Conservation (phyloP, 2,113 vertebrate species). For the Lethenteron camtschaticum region DNA sequence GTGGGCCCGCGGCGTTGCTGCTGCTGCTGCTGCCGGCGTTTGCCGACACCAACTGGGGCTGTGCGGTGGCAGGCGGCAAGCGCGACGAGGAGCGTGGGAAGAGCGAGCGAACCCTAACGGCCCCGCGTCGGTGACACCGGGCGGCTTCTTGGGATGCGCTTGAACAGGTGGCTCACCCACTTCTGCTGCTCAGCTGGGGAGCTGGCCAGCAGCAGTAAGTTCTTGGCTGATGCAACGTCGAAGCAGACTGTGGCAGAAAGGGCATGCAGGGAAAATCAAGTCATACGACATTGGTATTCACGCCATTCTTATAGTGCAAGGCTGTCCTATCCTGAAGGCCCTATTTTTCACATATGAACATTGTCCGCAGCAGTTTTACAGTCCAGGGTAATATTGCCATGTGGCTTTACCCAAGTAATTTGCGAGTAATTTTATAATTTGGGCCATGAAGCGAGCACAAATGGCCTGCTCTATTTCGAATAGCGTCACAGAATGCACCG, state of each 20-base stretch:
- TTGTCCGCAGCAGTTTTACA: too few species aligned
- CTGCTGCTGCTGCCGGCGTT: background rate
- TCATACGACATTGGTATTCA: too few species aligned
- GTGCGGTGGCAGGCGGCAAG: too few species aligned
- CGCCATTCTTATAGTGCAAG: too few species aligned
- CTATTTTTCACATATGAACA: too few species aligned
- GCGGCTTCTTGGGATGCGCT: conserved; percentile 3
- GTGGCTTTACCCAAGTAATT: too few species aligned
- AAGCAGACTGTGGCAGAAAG: background rate
- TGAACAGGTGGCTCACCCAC: conserved; percentile 1
- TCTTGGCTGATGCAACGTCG: conserved; percentile 4
- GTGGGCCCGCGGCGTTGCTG: background rate
- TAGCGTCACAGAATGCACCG: too few species aligned
- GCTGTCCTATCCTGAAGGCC: too few species aligned
- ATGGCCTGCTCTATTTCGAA: too few species aligned
- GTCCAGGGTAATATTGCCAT: too few species aligned
- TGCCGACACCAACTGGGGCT: background rate
- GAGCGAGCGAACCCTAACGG: conserved; percentile 59
- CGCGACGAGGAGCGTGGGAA: conserved; percentile 52
- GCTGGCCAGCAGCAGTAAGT: conserved; percentile 2
- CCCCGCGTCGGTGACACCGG: conserved; percentile 18
- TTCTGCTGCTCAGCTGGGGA: conserved; percentile 1
- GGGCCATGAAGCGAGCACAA: too few species aligned
- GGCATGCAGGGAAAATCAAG: background rate
- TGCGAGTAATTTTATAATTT: too few species aligned